Percentiles rank a stretch among this genome's conserved stretches.
Conservation (phyloP, 2,113 vertebrate species). For the Sialia sialis region DNA sequence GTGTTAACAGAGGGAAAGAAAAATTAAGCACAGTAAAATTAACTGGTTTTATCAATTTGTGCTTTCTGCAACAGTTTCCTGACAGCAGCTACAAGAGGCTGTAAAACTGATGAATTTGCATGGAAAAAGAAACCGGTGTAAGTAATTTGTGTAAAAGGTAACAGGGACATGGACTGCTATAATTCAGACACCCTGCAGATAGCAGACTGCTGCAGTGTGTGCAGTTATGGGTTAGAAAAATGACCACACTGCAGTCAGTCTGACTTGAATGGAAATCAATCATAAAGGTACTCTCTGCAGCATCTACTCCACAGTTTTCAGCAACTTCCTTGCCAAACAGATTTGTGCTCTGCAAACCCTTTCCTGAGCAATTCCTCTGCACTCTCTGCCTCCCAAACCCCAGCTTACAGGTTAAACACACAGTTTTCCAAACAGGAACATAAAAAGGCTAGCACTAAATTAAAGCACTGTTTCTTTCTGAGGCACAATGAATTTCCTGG, state of each 20-base stretch:
- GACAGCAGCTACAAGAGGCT: constrained; percentile 76
- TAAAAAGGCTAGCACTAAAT: constrained; percentile 36
- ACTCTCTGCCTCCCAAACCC: constrained; percentile 21
- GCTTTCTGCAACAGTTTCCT: constrained; percentile 73
- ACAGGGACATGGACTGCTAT: constrained; percentile 77
- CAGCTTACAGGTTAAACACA: constrained; percentile 3
- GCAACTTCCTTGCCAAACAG: constrained; percentile 77
- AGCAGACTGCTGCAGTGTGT: constrained; percentile 74
- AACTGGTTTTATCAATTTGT: constrained; percentile 80
- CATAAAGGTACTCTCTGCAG: constrained; percentile 84
- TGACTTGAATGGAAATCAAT: constrained; percentile 89
- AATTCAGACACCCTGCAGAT: constrained; percentile 82
- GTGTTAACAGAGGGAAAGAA: constrained; percentile 56
- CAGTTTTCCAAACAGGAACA: constrained; percentile 11
- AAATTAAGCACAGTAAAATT: constrained; percentile 75
- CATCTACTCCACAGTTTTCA: constrained; percentile 76
- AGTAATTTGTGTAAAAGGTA: constrained; percentile 89
- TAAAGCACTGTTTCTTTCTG: not conserved
- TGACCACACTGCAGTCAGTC: constrained; percentile 86
- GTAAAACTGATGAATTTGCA: constrained; percentile 87
- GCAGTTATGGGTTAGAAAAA: constrained; percentile 81
- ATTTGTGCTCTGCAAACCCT: constrained; percentile 63
- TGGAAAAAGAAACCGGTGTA: constrained; percentile 83
- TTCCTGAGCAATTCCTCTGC: constrained; percentile 53
- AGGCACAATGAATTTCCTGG: constrained; percentile 16